A percentile compares a stretch with the other conserved stretches of the same genome.
These are phyloP conservation scores for Eupithecia subfuscata DNA, from an alignment of 2,888 invertebrate species.

Conservation along the genomic window DNA sequence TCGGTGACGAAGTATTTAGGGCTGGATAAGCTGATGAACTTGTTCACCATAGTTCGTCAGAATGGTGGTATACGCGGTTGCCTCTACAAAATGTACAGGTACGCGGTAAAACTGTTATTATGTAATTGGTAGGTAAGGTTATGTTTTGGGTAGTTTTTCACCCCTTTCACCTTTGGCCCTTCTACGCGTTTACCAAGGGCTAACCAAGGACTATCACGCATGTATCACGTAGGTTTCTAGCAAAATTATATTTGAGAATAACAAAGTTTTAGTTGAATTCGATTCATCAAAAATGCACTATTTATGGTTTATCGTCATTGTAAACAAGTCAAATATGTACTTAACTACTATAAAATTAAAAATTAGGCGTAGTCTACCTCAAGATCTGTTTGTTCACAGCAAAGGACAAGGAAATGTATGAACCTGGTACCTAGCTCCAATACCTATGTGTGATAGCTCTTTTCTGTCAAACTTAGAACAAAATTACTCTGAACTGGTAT, in stretches of 20 bases:
- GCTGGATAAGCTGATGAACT: constrained; percentile 87
- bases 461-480: too few relatives aligned
- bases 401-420: too few relatives aligned
- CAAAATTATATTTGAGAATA: background rate
- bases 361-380: too few relatives aligned
- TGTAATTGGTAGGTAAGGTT: constrained; percentile 69
- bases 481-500: too few relatives aligned
- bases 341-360: background rate
- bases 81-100: constrained; percentile 90
- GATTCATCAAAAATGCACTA: background rate
- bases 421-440: too few relatives aligned
- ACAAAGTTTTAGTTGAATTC: background rate
- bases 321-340: background rate
- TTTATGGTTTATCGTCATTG: background rate
- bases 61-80: constrained; percentile 89
- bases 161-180: background rate
- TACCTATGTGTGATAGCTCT: too few relatives aligned
- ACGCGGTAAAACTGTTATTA: constrained; percentile 61
- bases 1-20: constrained; percentile 87
- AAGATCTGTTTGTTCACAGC: too few relatives aligned
- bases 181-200: background rate
- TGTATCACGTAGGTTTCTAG: background rate
- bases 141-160: constrained; percentile 46
- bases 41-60: constrained; percentile 87
- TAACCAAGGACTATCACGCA: background rate